Conservation (phyloP, 2,113 vertebrate species). For the Triplophysa dalaica region DNA sequence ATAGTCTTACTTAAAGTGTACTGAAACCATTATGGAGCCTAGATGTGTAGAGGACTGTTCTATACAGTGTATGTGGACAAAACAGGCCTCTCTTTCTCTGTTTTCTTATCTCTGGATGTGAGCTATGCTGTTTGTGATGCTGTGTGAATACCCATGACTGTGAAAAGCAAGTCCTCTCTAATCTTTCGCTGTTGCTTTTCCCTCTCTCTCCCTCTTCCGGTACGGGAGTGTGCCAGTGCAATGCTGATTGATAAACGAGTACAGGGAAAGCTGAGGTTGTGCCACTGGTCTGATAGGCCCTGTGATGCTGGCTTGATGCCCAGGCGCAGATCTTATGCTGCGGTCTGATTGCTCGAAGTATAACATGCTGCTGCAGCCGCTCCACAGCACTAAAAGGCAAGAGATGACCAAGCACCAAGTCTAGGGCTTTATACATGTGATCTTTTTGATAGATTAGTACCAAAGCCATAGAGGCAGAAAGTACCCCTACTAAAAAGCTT, state of each 20-base stretch:
- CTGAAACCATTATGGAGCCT: too few relatives aligned
- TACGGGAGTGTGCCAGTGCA: neutral
- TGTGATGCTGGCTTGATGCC: constrained; percentile 16
- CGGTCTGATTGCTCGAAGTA: neutral
- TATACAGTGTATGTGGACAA: constrained; percentile 17
- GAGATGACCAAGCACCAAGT: neutral
- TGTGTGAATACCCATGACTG: constrained; percentile 48
- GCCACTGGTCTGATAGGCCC: constrained; percentile 19
- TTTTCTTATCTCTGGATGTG: constrained; percentile 46
- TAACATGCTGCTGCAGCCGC: neutral
- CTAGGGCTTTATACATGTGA: neutral
- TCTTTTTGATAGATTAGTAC: neutral
- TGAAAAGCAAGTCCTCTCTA: constrained; percentile 16
- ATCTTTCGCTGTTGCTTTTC: neutral
- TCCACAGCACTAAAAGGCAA: neutral
- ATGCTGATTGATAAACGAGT: constrained; percentile 32
- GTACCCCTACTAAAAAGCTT: neutral
- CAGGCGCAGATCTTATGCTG: constrained; percentile 6
- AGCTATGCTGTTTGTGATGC: constrained; percentile 10
- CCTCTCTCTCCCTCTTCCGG: neutral
- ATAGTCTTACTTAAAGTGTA: too few relatives aligned
- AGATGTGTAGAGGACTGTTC: too few relatives aligned
- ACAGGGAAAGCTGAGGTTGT: constrained; percentile 14
- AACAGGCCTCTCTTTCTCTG: constrained; percentile 34
- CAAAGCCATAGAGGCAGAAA: neutral